A percentile compares a stretch with the other conserved stretches of the same genome.
phyloP scores from a whole-genome alignment of 2,113 vertebrate species.

The Neotragus pygmaeus region DNA sequence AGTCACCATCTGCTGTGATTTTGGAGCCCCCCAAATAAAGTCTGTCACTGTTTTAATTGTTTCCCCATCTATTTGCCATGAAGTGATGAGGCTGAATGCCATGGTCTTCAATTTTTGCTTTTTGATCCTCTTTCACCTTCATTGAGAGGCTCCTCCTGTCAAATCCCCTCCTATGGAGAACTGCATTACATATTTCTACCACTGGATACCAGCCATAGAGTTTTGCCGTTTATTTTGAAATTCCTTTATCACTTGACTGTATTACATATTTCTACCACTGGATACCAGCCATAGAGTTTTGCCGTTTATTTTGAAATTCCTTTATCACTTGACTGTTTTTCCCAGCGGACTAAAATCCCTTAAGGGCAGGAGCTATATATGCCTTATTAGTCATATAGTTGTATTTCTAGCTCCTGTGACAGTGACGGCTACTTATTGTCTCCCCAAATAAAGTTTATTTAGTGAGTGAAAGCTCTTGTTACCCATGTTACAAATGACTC shows the following conservation, averaged over 20 bases:
- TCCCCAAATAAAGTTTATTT: not conserved
- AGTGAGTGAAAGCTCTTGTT: not conserved
- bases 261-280: rapidly evolving
- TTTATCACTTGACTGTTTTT: not conserved
- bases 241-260: too few relatives aligned
- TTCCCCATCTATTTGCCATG: not conserved
- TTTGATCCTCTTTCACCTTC: not conserved
- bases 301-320: not conserved
- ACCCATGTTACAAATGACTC: not conserved
- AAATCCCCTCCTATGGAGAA: not conserved
- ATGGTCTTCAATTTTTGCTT: not conserved
- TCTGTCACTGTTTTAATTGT: not conserved
- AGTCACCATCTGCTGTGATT: too few relatives aligned
- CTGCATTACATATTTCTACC: not conserved
- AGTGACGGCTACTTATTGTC: not conserved
- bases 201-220: too few relatives aligned
- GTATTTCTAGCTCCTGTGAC: not conserved
- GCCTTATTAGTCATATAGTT: not conserved
- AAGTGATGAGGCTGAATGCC: not conserved
- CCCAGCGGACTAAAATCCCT: not conserved
- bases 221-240: too few relatives aligned
- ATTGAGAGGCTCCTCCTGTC: not conserved
- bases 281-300: not conserved
- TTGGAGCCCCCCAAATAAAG: too few relatives aligned
- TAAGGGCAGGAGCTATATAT: not conserved